Base-by-base conservation (phyloP, 2,113 vertebrate species). In the Smithornis capensis region DNA sequence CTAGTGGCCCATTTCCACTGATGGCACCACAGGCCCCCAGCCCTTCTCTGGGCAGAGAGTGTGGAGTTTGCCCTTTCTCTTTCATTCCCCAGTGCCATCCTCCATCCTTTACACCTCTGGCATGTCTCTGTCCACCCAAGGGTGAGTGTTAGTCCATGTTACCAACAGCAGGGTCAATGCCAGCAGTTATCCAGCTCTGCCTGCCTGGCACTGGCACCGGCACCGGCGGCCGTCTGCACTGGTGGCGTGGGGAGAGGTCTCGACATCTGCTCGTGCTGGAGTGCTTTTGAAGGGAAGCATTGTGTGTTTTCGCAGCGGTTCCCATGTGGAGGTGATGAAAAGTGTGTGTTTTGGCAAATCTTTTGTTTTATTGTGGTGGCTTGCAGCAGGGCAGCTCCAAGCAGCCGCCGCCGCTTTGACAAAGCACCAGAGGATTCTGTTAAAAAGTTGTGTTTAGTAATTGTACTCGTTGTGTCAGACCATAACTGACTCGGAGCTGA, bases 371-470 rank as follows among this genome's bases (percentile, higher is more conserved):
- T 96, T 96, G 97, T 96, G 81, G 96, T 95, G 96, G 96, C 97
- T 98, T 97, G 97, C 96, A 44, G 95, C 83, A 74, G 97, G 97
- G 97, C 97, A 97, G 96, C 97, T 97, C 95, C 96, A 82, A 96
- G 96, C 98, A 98, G 96, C 98, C 97, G 98, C 97, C 18, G 96
- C 98, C 27, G 82, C 87, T 97, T 98, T 98, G 98, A 98, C 98
- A 98, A 98, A 98, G 98, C 98, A 98, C 98, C 95, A 98, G 98
- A 98, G 98, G 98, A 98, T 98, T 98, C 97, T 97, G 98, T 98
- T 98, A 98, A 98, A 98, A 98, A 98, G 98, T 98, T 98, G 98
- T 98, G 98, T 98, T 98, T 98, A 97, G 98, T 98, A 98, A 98
- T 98, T 98, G 98, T 98, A 98, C 98, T 98, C 98, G 97, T 98